Evolutionary conservation across 2,113 vertebrate genomes (phyloP), one percentile per base, ranked within the genome.

Genomic region (Misgurnus mizolepis): DNA sequence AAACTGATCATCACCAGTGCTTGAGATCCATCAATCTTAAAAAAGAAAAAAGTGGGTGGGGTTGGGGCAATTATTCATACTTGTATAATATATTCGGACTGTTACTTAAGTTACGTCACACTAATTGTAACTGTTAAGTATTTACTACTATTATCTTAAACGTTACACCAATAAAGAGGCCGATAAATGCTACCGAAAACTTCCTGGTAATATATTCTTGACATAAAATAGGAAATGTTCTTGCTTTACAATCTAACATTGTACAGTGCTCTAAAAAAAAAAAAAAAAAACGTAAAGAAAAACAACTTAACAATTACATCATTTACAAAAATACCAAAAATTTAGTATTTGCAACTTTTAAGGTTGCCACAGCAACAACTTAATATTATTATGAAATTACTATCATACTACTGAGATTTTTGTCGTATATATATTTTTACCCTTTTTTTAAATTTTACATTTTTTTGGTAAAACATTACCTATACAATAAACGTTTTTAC

Each of bases 301-400:
- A 84, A 75, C 78, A 89, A 90, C 89, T 87, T 84, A 93, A 92
- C 89, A 80, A 82, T 80, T 82, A 85, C 84, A 89, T 90, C 81
- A 90, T 93, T 93, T 93, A 93, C 90, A 93, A 93, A 93, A 93
- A 93, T 92, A 93, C 91, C 88, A 62, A 91, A 53, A 92, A 89
- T 93, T 90, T 93, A 92, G 91, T 92, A 89, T 89, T 88, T 87
- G 91, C 90, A 92, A 92, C 91, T 88, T 89, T 88, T 88, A 34
- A 34, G 87, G 91, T 90, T 91, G 92, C 90, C 91, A 92, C 90
- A 71, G 91, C 92, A 92, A 93, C 91, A 92, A 92, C 91, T 92
- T 90, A 92, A 90, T 90, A 91, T 92, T 90, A 88, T 92, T 91
- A 93, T 90, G 92, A 93, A 93, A 93, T 90, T 74, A 91, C 90